Percentiles rank a stretch among this genome's conserved stretches.
Evolutionary conservation across 1,140 invertebrate species (phyloP).

Genomic region (Kradibia gibbosae): DNA sequence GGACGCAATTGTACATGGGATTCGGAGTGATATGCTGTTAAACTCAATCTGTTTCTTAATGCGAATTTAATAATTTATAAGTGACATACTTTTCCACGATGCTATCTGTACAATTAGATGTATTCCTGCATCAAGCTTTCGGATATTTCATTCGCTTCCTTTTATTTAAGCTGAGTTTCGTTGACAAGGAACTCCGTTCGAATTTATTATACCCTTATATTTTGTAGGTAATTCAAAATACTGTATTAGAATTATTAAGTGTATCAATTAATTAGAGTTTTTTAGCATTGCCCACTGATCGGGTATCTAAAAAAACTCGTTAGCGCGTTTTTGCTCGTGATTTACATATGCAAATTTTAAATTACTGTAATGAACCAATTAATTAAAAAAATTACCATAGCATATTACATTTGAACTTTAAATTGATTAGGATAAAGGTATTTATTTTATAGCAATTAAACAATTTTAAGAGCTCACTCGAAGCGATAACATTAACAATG

Average conservation of each 20-base stretch:
- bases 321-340: background rate
- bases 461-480: background rate
- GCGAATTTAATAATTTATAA: conserved; percentile 44
- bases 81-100: background rate
- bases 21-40: background rate
- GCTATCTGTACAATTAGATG: background rate
- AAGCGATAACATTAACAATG: background rate
- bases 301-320: conserved; percentile 6
- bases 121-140: too few relatives aligned
- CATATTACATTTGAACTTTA: background rate
- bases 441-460: background rate
- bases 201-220: background rate
- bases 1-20: background rate
- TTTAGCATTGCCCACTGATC: background rate
- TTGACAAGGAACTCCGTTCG: background rate
- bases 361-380: background rate
- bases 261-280: conserved; percentile 23
- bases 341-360: conserved; percentile 9
- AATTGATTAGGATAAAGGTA: background rate
- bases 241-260: conserved; percentile 5
- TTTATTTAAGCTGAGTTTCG: background rate
- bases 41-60: background rate
- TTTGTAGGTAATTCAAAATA: background rate
- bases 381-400: background rate
- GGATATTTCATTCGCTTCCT: too few relatives aligned